phyloP scores from a whole-genome alignment of 2,797 vertebrate genomes.

The Prunella strophiata region DNA sequence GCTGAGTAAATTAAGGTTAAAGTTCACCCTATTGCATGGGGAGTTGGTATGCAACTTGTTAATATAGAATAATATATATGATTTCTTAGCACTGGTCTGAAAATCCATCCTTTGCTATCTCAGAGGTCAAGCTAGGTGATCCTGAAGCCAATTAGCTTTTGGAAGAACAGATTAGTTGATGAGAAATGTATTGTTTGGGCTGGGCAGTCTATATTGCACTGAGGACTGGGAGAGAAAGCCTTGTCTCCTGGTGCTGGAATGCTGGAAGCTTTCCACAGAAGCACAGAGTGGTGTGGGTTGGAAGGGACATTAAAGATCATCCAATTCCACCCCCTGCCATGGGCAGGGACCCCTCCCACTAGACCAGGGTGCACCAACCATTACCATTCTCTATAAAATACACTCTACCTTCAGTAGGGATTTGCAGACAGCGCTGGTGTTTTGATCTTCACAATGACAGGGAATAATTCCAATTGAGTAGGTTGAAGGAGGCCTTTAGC shows the following conservation, averaged over 20 bases:
- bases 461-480: background rate
- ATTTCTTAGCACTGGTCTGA: background rate
- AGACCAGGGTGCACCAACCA: background rate
- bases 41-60: background rate
- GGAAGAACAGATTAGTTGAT: background rate
- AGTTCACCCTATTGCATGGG: background rate
- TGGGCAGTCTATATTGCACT: background rate
- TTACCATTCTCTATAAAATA: background rate
- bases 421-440: background rate
- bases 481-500: background rate
- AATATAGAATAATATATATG: background rate
- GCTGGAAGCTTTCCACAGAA: background rate
- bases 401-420: fast-evolving
- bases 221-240: background rate
- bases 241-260: background rate
- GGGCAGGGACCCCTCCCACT: background rate
- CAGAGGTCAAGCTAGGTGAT: background rate
- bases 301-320: background rate
- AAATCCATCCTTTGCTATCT: background rate
- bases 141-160: background rate
- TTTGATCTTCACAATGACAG: background rate
- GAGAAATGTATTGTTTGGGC: background rate
- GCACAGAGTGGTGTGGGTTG: background rate
- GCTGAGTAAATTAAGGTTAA: background rate
- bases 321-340: background rate